Evolutionary conservation across 1,140 invertebrate species (phyloP).

Genomic region (Anastrepha ludens): DNA sequence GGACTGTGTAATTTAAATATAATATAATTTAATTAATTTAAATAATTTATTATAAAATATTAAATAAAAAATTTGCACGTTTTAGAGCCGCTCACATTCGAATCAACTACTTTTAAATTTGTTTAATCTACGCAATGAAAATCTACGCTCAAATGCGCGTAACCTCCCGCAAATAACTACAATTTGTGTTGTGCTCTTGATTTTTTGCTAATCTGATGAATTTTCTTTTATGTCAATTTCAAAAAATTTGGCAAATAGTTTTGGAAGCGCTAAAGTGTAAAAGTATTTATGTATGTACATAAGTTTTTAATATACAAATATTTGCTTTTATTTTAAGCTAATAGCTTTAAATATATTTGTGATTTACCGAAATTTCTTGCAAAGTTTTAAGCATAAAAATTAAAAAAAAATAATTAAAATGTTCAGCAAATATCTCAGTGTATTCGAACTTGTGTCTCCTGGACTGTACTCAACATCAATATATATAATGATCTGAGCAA

Average conservation of each 20-base stretch:
- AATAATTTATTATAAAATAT: no score
- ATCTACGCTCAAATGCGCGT: neutral
- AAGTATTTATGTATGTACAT: neutral
- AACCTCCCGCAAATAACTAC: neutral
- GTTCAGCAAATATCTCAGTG: neutral
- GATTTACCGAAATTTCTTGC: neutral
- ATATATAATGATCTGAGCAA: no score
- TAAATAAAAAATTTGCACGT: no score
- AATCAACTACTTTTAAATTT: no score
- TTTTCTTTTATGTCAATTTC: neutral
- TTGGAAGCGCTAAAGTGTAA: conserved; percentile 53
- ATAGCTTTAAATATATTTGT: neutral
- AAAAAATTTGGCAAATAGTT: conserved; percentile 54
- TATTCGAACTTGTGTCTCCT: neutral
- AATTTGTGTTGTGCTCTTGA: neutral
- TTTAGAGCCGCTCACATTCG: no score
- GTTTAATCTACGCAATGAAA: neutral
- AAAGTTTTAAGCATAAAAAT: neutral
- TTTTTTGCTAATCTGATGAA: conserved; percentile 4
- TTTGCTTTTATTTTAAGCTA: neutral
- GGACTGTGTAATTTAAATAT: no score
- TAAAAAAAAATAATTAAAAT: neutral
- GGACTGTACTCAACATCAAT: no score
- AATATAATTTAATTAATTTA: no score
- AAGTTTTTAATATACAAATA: neutral